Base-by-base conservation (phyloP, 2,113 vertebrate species). In the Ammodytes marinus region DNA sequence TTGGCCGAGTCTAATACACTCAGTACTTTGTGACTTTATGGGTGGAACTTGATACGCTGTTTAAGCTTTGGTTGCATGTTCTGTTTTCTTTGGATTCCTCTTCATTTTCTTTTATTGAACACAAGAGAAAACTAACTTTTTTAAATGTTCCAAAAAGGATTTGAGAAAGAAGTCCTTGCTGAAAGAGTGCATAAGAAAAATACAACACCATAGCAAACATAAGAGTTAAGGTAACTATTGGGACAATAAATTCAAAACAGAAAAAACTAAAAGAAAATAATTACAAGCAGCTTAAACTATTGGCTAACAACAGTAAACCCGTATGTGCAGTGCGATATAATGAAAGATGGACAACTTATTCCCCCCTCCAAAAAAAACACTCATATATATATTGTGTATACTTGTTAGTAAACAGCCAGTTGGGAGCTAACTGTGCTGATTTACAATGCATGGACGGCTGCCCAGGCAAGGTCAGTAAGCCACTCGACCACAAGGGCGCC, bases 381-480 rank as follows among this genome's bases (percentile, higher is more conserved):
- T 35, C 52, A 53, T 9, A 60, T 58, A 57, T 27, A n/a, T 53
- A 46, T 27, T 52, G 9, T 42, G 8, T 63, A 64, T 59, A 72
- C 42, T 19, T 67, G 52, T 45, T 35, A 60, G 58, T 54, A 54
- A 73, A 27, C 42, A 75, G 71, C 55, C 53, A 40, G 64, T 19
- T 54, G 58, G 74, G 77, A 88, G 71, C 50, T 49, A 76, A 52
- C 19, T 1, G n/a, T 37, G 53, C 68, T 80, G 89, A 89, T 89
- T 86, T 86, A 88, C 85, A 79, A 81, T 55, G 79, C 66, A 80
- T 74, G 80, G 79, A 71, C 67, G n/a, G 65, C 49, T 70, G 88
- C 80, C 54, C 69, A 72, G 84, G 85, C 84, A 87, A 92, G 89
- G 90, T 90, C 91, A 86, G 80, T 59, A 73, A 91, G 82, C 82